A percentile compares a stretch with the other conserved stretches of the same genome.
phyloP scores from a whole-genome alignment of 2,113 vertebrate genomes.

The Girardinichthys multiradiatus region DNA sequence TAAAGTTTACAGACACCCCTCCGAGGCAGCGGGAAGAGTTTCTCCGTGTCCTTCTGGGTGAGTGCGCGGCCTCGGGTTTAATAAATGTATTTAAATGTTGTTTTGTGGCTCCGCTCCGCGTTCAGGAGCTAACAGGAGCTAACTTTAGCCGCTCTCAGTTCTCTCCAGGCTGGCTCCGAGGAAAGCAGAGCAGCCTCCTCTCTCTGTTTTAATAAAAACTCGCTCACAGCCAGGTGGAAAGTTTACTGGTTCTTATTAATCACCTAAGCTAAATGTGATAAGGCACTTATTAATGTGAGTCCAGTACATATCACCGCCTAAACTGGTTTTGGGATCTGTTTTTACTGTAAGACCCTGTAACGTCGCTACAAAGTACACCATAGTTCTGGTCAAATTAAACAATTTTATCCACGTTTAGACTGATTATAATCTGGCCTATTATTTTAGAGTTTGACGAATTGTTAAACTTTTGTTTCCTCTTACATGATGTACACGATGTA shows the following conservation, averaged over 20 bases:
- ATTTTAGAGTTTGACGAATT: too few species aligned
- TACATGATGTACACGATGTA: too few species aligned
- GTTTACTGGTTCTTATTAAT: neutral
- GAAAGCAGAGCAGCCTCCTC: neutral
- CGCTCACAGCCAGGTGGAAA: too few species aligned
- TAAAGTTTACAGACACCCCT: neutral
- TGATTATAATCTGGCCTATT: too few species aligned
- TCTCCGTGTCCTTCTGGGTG: conserved; percentile 33
- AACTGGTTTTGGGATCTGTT: too few species aligned
- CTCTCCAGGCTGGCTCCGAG: neutral
- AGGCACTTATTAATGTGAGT: conserved; percentile 27
- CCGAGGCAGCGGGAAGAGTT: conserved; percentile 19
- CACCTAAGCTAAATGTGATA: fast-evolving
- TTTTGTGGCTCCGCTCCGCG: conserved; percentile 22
- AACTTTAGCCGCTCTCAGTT: conserved; percentile 53
- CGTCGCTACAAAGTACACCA: too few species aligned
- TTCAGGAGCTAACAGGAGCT: conserved; percentile 60
- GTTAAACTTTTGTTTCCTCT: too few species aligned
- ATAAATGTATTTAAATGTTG: neutral
- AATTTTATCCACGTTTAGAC: too few species aligned
- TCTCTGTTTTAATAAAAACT: neutral
- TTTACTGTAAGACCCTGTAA: too few species aligned
- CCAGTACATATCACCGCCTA: too few species aligned
- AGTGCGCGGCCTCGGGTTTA: conserved; percentile 17
- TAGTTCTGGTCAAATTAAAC: too few species aligned